Conservation (phyloP, 1,140 invertebrate species). For the Papilio glaucus region DNA sequence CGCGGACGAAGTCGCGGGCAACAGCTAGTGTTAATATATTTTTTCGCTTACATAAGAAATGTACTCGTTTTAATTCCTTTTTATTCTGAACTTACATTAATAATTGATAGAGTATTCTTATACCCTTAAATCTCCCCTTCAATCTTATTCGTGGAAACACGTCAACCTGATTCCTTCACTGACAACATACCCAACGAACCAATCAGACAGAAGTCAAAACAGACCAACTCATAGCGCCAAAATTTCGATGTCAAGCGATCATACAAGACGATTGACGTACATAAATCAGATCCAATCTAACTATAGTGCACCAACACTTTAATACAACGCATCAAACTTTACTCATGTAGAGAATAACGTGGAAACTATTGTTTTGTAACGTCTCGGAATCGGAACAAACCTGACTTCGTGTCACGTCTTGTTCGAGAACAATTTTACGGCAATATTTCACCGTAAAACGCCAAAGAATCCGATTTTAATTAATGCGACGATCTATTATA, state of each 20-base stretch:
- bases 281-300: conserved; percentile 34
- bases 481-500: not conserved
- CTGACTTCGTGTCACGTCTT: not conserved
- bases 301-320: not conserved
- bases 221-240: conserved; percentile 39
- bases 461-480: not conserved
- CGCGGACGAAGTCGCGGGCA: no score
- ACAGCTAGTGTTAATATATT: no score
- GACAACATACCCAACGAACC: conserved; percentile 14
- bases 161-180: conserved; percentile 24
- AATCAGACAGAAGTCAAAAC: conserved; percentile 32
- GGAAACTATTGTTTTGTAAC: conserved; percentile 15
- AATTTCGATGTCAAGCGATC: conserved; percentile 41
- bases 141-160: not conserved
- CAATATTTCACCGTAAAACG: not conserved
- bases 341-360: conserved; percentile 19
- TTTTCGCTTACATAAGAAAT: no score
- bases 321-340: not conserved
- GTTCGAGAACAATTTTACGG: not conserved
- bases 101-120: no score
- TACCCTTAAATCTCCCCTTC: not conserved
- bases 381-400: conserved; percentile 20
- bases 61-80: no score
- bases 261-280: conserved; percentile 28
- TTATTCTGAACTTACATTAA: no score